A percentile compares a stretch with the other conserved stretches of the same genome.
Evolutionary conservation across 2,888 invertebrate species (phyloP).

Genomic region (Tiliacea aurago): DNA sequence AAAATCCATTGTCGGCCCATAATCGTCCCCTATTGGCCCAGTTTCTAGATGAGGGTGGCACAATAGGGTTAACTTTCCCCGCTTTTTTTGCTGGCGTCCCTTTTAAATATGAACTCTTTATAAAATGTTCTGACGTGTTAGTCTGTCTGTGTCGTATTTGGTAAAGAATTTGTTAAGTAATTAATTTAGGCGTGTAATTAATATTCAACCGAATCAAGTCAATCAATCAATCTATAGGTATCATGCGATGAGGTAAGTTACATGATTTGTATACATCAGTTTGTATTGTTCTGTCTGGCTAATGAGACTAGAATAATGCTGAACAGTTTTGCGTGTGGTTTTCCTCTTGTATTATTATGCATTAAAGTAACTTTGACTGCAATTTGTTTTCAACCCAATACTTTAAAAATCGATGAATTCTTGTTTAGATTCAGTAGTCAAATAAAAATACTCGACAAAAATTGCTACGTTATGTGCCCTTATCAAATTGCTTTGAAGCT

Average conservation of each 20-base stretch:
- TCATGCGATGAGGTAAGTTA: slow-evolving; percentile 62
- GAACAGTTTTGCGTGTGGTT: slow-evolving; percentile 25
- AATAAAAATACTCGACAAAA: background rate
- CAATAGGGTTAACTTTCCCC: slow-evolving; percentile 85
- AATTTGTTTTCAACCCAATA: background rate
- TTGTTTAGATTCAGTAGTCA: background rate
- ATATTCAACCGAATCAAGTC: slow-evolving; percentile 37
- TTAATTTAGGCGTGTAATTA: slow-evolving; percentile 65
- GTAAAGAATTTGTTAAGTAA: slow-evolving; percentile 52
- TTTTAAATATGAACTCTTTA: slow-evolving; percentile 81
- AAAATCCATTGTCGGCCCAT: slow-evolving; percentile 85
- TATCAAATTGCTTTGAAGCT: slow-evolving; percentile 32
- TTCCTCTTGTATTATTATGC: slow-evolving; percentile 22
- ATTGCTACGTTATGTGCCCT: background rate
- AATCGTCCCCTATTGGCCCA: slow-evolving; percentile 87
- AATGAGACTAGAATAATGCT: background rate
- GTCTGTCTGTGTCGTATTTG: slow-evolving; percentile 51
- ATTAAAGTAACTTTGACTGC: background rate
- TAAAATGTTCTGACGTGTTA: slow-evolving; percentile 73
- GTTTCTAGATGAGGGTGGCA: slow-evolving; percentile 86
- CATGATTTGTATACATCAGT: slow-evolving; percentile 28
- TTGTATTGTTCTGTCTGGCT: slow-evolving; percentile 19
- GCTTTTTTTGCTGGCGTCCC: slow-evolving; percentile 79
- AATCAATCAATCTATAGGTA: no score
- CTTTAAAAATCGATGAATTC: background rate